phyloP scores from a whole-genome alignment of 2,113 vertebrate species.

The Catharus minimus region DNA sequence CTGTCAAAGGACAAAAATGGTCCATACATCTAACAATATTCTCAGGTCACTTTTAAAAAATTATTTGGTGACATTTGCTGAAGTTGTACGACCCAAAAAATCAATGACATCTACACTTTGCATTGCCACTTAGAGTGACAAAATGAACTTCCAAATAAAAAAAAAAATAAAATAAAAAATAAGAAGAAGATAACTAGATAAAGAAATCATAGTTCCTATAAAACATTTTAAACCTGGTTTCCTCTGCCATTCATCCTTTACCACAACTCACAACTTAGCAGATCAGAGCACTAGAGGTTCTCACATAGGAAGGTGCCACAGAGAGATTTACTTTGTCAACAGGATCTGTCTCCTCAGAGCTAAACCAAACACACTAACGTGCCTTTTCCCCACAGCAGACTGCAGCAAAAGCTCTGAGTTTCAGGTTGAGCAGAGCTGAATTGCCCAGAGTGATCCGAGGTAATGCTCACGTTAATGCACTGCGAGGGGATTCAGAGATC shows the following conservation, averaged over 20 bases:
- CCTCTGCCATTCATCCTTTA: neutral
- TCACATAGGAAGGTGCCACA: neutral
- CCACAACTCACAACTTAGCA: neutral
- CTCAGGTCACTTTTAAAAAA: neutral
- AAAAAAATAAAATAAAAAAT: neutral
- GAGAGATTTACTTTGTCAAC: neutral
- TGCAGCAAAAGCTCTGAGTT: neutral
- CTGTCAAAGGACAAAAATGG: neutral
- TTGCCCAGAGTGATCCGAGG: neutral
- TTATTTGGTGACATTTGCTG: neutral
- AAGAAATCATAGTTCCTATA: neutral
- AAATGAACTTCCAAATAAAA: neutral
- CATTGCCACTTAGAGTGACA: neutral
- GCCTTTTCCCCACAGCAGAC: neutral
- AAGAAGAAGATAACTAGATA: too few relatives aligned
- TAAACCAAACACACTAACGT: neutral
- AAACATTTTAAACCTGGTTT: neutral
- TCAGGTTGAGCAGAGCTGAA: neutral
- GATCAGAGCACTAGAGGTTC: neutral
- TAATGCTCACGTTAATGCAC: fast-evolving
- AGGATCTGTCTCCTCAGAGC: neutral
- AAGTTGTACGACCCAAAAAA: neutral
- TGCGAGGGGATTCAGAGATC: neutral
- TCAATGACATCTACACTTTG: neutral
- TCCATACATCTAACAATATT: neutral